Percentiles rank a stretch among this genome's conserved stretches.
phyloP scores from a whole-genome alignment of 1,140 invertebrate genomes.

The Aphidius gifuensis region DNA sequence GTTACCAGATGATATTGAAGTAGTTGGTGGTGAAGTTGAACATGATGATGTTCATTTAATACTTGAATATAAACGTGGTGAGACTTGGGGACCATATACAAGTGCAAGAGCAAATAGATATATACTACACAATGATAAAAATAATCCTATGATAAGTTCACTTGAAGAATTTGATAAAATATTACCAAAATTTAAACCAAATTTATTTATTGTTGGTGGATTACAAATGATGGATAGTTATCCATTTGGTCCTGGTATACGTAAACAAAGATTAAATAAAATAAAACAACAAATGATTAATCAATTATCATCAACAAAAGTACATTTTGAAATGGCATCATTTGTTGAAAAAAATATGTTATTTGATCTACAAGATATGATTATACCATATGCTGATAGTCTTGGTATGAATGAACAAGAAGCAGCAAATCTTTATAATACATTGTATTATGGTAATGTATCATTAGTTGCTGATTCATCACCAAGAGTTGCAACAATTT shows the following conservation, averaged over 20 bases:
- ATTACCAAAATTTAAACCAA: constrained; percentile 65
- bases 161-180: constrained; percentile 67
- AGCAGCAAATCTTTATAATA: constrained; percentile 72
- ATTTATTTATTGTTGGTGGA: constrained; percentile 78
- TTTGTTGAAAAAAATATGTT: constrained; percentile 73
- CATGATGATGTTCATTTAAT: constrained; percentile 81
- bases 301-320: constrained; percentile 61
- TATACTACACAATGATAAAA: constrained; percentile 81
- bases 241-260: constrained; percentile 67
- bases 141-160: constrained; percentile 75
- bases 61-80: constrained; percentile 74
- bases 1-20: constrained; percentile 60
- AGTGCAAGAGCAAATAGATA: constrained; percentile 80
- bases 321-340: constrained; percentile 88
- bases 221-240: constrained; percentile 91
- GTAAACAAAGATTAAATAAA: constrained; percentile 63
- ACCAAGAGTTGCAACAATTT: constrained; percentile 74
- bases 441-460: constrained; percentile 68
- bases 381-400: constrained; percentile 79
- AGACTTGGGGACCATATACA: constrained; percentile 71
- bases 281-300: constrained; percentile 67
- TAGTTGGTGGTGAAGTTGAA: constrained; percentile 63
- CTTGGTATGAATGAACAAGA: constrained; percentile 90
- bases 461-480: constrained; percentile 75
- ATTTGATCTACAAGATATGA: constrained; percentile 63